phyloP scores from a whole-genome alignment of 2,797 vertebrate genomes.

The Amazona ochrocephala region DNA sequence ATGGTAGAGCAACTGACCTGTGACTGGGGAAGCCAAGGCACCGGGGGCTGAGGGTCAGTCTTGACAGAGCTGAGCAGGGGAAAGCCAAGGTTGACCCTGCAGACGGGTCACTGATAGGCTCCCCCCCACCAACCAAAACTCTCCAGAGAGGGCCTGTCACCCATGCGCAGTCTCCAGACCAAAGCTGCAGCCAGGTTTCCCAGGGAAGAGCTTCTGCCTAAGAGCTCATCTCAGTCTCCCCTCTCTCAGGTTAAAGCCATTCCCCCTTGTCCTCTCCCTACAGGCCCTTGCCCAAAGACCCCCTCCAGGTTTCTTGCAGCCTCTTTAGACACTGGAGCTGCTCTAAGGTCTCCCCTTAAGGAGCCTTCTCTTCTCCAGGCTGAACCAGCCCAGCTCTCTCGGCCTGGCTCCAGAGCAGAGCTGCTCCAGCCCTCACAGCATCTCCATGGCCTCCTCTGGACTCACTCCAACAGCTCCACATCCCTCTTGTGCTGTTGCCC shows the following conservation, averaged over 20 bases:
- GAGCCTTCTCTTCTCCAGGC: too few species aligned
- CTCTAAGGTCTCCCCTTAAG: too few species aligned
- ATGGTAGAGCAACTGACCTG: neutral
- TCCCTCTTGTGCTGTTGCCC: neutral
- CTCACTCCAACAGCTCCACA: neutral
- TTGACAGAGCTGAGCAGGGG: neutral
- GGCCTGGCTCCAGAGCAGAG: too few species aligned
- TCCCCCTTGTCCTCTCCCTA: neutral
- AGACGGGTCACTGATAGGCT: fast-evolving
- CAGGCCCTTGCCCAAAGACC: neutral
- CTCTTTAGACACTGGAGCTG: too few species aligned
- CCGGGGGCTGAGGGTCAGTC: fast-evolving
- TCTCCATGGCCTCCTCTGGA: too few species aligned
- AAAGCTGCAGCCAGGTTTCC: neutral
- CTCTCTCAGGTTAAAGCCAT: neutral
- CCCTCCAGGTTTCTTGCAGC: too few species aligned
- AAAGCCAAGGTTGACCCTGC: neutral
- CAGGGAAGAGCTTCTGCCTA: neutral
- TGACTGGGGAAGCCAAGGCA: neutral
- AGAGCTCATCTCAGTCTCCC: neutral
- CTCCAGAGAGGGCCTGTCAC: neutral
- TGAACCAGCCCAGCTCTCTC: too few species aligned
- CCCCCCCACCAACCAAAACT: neutral
- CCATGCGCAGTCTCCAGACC: neutral
- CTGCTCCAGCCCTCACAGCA: too few species aligned